Evolutionary conservation across 2,797 vertebrate species (phyloP), one percentile per base, ranked within the genome.

Genomic region (Australoheros facetus): DNA sequence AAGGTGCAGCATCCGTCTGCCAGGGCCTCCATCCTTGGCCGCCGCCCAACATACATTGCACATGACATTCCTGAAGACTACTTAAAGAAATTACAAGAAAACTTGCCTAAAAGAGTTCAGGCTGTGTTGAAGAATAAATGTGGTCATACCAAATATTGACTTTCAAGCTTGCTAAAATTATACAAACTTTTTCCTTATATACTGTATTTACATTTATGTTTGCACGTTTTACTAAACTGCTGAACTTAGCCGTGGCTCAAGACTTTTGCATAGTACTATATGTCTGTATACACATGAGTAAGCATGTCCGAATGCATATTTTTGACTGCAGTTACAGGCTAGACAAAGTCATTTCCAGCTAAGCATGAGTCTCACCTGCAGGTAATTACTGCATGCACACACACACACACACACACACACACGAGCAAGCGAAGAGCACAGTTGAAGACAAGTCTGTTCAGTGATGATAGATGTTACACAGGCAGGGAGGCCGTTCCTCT

Each of bases 391-490:
- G 28, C 32, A n/a, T 39, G 23, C 71, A 66, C 39, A 42, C 48
- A 55, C 59, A 75, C 66, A 59, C 81, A 76, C 76, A 71, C 59
- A 78, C 58, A 78, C 55, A 70, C 78, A 48, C 54, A 16, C 80
- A 53, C 42, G 11, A 71, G 64, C 51, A 87, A 76, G 75, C 54
- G 23, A 69, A 86, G 32, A 1, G 62, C 82, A 70, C 78, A 88
- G 83, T 58, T 58, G 76, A 87, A 91, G 90, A 93, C 85, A 88
- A 85, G 90, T 92, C 88, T 91, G 88, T 92, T 91, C 87, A 85
- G 90, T 56, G 78, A 90, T 93, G 93, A 94, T 93, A 85, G 89
- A 94, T 93, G 91, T 84, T 87, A 23, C 85, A 89, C 90, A 93
- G 90, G 90, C 87, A 87, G 88, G 86, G 90, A 90, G 90, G 86